Base-by-base conservation (phyloP, 2,888 invertebrate genomes). In the Microchrysa polita region DNA sequence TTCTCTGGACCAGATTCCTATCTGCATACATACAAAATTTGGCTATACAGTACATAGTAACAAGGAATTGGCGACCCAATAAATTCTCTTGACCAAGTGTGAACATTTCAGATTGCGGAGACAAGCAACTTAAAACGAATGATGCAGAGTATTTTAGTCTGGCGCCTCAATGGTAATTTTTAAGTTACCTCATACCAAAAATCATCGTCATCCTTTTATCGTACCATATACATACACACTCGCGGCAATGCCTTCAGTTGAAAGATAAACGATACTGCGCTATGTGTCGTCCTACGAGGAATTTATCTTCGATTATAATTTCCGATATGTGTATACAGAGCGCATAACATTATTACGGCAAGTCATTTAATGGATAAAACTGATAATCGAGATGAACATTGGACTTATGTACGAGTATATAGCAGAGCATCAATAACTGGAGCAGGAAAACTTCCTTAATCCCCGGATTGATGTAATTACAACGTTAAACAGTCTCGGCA, bases 141-240 rank as follows among this genome's bases (percentile, higher is more conserved):
- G 69, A 69, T 69, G 69, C 57, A 69, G 69, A 57, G 48, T 20
- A 69, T 22, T 20, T n/a, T 57, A n/a, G 23, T 18, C 69, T 69
- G 69, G 69, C 69, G 69, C 69, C 69, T 69, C 42, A 34, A 40
- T 20, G 23, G 40, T 18, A 27, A 57, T 69, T 69, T 55, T 69
- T 69, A 42, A 65, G 48, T 65, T 48, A 44, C 65, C 27, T 65
- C 65, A 65, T 22, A 65, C 65, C 44, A 65, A 16, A n/a, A 61
- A n/a, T 16, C 18, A 55, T 9, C 5, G 34, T 27, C 23, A 12
- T 60, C 20, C 34, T 34, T 61, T n/a, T 18, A 20, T 18, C 22
- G 20, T 20, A 18, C 18, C 55, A 16, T 55, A 16, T 2, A 4
- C 5, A 20, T 20, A n/a, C n/a, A n/a, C n/a, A n/a, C n/a, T n/a